Evolutionary conservation across 30 jellyfish, hydroid and myxozoan species (phyloP), one percentile per base, ranked within the genome.

Genomic region (Chrysaora quinquecirrha): DNA sequence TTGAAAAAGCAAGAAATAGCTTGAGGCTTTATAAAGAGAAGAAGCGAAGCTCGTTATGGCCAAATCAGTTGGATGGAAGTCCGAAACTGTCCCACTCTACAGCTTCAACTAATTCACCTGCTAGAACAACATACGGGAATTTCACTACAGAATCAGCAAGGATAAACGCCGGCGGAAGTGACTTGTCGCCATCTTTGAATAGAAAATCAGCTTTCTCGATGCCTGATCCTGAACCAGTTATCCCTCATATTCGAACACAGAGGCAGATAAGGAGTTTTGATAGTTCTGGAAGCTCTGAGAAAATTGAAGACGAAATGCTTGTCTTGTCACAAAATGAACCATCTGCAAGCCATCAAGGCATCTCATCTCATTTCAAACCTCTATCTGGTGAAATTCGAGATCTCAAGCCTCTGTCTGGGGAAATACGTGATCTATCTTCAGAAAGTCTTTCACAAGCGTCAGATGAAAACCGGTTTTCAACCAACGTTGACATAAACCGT

Each of bases 1-100:
- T 82, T 14, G 93, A 82, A 49, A 82, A 54, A 28, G 86, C 80
- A 34, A 56, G 81, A 30, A 82, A 82, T 63, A 82, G 93, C 43
- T 46, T 82, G 27, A 48, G 93, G 21, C 66, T 82, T 0, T 82
- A 82, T 30, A 71, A 70, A 58, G 86, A 58, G 0, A 82, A 71
- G 63, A 72, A 82, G 78, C 65, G 80, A 16, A 61, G 80, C 46
- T 19, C 80, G 0, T 3, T 64, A 64, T n/a, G n/a, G n/a, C n/a
- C n/a, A n/a, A 58, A 58, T 25, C 71, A 58, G 20, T 11, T 58
- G 7, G 6, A 38, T 38, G 54, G 54, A 6, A 38, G 73, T 24
- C 71, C 2, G 43, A 60, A n/a, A 38, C n/a, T 24, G 20, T 20
- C n/a, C 23, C 75, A 1, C 52, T 62, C 12, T 20, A 30, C 4